Conservation (phyloP, 2,113 vertebrate genomes). For the Cathartes aura region DNA sequence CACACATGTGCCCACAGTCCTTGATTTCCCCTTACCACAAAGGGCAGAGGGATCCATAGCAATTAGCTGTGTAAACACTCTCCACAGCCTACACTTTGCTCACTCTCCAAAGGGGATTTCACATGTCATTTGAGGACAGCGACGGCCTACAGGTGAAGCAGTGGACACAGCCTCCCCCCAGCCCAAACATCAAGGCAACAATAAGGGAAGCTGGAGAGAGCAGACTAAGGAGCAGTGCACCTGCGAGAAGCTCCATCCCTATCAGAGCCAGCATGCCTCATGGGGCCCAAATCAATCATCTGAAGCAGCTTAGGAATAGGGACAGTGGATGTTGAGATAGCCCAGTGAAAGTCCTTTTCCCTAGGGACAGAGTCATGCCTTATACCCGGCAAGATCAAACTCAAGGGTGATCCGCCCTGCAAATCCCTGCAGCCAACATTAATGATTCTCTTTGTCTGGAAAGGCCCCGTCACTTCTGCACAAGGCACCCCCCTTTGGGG, state of each 20-base stretch:
- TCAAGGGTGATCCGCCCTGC: background rate
- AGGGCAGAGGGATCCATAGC: slow-evolving; percentile 1
- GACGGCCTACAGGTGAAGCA: background rate
- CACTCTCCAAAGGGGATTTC: background rate
- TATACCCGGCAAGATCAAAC: background rate
- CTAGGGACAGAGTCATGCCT: background rate
- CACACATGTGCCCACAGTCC: background rate
- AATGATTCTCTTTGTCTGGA: background rate
- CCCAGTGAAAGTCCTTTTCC: background rate
- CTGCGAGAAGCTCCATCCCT: background rate
- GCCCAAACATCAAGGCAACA: background rate
- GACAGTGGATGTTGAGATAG: background rate
- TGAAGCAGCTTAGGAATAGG: background rate
- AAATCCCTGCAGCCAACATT: background rate
- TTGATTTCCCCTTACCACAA: background rate
- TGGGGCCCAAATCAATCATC: background rate
- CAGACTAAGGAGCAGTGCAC: background rate
- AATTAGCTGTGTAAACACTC: background rate
- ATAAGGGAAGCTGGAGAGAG: background rate
- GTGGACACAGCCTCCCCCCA: background rate
- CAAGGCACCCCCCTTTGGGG: background rate
- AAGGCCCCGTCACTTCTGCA: background rate
- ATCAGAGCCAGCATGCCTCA: background rate
- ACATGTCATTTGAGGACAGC: background rate
- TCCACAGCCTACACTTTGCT: background rate